Base-by-base conservation (phyloP, 2,797 vertebrate genomes). In the Leuciscus waleckii region DNA sequence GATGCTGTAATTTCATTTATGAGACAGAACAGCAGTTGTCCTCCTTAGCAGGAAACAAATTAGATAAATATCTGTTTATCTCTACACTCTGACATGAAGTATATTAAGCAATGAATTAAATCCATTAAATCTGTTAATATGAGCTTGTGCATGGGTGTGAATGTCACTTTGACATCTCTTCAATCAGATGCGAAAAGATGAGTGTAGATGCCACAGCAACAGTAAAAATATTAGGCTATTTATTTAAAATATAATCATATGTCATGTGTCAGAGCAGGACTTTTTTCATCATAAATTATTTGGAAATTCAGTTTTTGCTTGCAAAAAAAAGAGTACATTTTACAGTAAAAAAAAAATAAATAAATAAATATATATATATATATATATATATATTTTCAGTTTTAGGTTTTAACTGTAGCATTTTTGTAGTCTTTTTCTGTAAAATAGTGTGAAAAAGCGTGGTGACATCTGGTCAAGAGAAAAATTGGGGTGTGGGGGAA, bases 1-100 rank as follows among this genome's bases (percentile, higher is more conserved):
- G 56, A 83, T 80, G 77, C 87, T 80, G 51, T 89, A 89, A 87
- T 89, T 88, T 89, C 74, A 86, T 88, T 89, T 85, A 88, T 85
- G 79, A 88, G 82, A 85, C 77, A 73, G 82, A 89, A 80, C 87
- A 83, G 78, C 82, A 85, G 88, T 85, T 68, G 73, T 88, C 84
- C 89, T 87, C 82, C 83, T 78, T 65, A 77, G 87, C 89, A 83
- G 87, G 89, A 88, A 76, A 89, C 84, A 89, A 88, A 88, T 89
- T 79, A 82, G 84, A 86, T 88, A 88, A 88, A 89, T 88, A 88
- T 85, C 70, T 54, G 70, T 84, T 84, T 85, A 79, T 76, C 71
- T 23, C 26, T 35, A 58, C 56, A 61, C 54, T 74, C 86, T 82
- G 86, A 84, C 86, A 84, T 35, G 65, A 79, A 86, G 69, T 86